Conservation (phyloP, 2,113 vertebrate genomes). For the Podarcis cretensis region DNA sequence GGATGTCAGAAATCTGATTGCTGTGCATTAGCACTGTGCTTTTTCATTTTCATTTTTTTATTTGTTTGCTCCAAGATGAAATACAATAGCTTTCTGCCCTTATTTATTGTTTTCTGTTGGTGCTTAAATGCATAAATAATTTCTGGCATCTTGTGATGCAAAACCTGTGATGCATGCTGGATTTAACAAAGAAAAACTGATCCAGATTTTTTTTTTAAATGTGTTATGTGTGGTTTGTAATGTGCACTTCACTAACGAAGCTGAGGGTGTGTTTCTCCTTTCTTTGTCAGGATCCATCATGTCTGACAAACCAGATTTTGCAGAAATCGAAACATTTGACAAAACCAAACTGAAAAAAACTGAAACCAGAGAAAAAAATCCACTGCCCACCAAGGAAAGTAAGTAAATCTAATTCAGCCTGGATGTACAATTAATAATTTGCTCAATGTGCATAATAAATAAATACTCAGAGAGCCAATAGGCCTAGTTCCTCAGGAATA, state of each 20-base stretch:
- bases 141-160: constrained; percentile 4
- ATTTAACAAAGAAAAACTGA: constrained; percentile 4
- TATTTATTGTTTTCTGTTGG: background rate
- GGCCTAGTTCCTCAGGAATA: constrained; percentile 48
- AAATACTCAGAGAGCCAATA: constrained; percentile 54
- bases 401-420: constrained; percentile 67
- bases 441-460: constrained; percentile 55
- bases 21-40: constrained; percentile 15
- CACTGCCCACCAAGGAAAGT: constrained; percentile 91
- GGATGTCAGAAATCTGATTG: background rate
- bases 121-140: background rate
- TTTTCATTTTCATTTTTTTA: background rate
- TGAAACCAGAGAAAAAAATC: constrained; percentile 90
- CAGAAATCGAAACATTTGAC: constrained; percentile 88
- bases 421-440: constrained; percentile 28
- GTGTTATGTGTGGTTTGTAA: constrained; percentile 52
- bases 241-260: constrained; percentile 52
- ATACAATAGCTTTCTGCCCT: background rate
- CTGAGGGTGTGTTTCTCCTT: constrained; percentile 58
- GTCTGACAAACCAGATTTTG: constrained; percentile 91
- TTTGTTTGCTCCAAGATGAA: background rate
- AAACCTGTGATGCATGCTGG: background rate
- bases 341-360: constrained; percentile 92
- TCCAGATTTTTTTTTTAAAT: constrained; percentile 30
- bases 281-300: constrained; percentile 78